Base-by-base conservation (phyloP, 2,797 vertebrate species). In the Sebastes aleutianus region DNA sequence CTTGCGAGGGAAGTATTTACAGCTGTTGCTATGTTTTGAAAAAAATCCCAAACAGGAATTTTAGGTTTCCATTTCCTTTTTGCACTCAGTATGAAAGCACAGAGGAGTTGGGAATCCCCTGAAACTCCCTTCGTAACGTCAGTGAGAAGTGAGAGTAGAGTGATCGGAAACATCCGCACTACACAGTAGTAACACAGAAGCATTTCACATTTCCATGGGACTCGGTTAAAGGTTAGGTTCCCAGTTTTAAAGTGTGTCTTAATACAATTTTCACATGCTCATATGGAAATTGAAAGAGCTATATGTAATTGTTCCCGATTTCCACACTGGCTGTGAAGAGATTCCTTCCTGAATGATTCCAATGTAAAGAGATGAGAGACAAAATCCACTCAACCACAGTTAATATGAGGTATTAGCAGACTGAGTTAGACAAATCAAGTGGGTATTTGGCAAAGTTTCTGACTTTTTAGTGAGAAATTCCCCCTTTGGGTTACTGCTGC, bases 41-140 rank as follows among this genome's bases (percentile, higher is more conserved):
- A 64, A 43, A 43, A 16, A 43, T 43, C 14, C 39, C 39, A 43
- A 43, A 76, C 10, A 69, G 8, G 4, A n/a, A 74, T 36, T 31
- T 67, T 34, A 20, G 2, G 7, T 8, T 26, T 74, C 12, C 3
- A 32, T 59, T 87, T 82, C 59, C 34, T 26, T 53, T 74, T 66
- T 39, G 11, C 3, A 29, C 8, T 57, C 12, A 3, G 10, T 14
- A 13, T 58, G 2, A 36, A 77, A 39, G 3, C 5, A 59, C 6
- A 61, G n/a, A 43, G 12, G 9, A 0, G 18, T 54, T 72, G 76
- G 70, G 16, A 88, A 85, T 6, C n/a, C 78, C 79, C 63, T 59
- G 14, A 58, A 80, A 69, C 39, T 4, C 24, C 71, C n/a, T 4
- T 2, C 3, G 10, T 20, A 29, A 43, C 5, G 1, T 53, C 16